Evolutionary conservation across 2,113 vertebrate species (phyloP), one percentile per base, ranked within the genome.

Genomic region (Maccullochella peelii): DNA sequence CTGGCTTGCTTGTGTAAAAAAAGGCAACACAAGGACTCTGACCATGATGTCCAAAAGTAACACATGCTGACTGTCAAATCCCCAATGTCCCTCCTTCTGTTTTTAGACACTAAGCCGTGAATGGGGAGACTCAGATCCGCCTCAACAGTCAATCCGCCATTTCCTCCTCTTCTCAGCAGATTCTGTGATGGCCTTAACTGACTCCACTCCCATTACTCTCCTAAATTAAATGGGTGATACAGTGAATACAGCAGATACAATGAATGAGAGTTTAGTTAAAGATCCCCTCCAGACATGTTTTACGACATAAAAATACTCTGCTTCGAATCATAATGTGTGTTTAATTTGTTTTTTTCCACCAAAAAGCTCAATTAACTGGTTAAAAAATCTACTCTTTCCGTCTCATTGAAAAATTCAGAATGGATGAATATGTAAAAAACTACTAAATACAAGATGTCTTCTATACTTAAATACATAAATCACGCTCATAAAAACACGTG

Each of bases 51-150:
- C 82, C 84, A 72, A 54, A 80, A 59, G 40, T 73, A 30, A 85
- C 85, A 23, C 63, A 62, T 15, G 36, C 36, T 65, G 38, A 71
- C 62, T 67, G 38, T 54, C 54, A 76, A 62, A 86, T 57, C 80
- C 73, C 20, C 58, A 69, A 73, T 79, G 73, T 59, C 25, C 25
- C 78, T 59, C 54, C n/a, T 25, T 49, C 71, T 74, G 75, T 55
- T 89, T 89, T 85, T 81, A 81, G 82, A 83, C 73, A 18, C 55
- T 87, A 87, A 89, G 70, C n/a, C 30, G 38, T 84, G 83, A 82
- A 86, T 75, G 80, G 15, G 50, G 58, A 65, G 8, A 62, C 44
- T 57, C 44, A 52, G 55, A 72, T 89, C 83, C 74, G 52, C 69
- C 79, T 85, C 70, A 75, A 4, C 73, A 52, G 44, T 18, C 54